Evolutionary conservation across 2,888 invertebrate species (phyloP).

Genomic region (Barypeithes pellucidus): DNA sequence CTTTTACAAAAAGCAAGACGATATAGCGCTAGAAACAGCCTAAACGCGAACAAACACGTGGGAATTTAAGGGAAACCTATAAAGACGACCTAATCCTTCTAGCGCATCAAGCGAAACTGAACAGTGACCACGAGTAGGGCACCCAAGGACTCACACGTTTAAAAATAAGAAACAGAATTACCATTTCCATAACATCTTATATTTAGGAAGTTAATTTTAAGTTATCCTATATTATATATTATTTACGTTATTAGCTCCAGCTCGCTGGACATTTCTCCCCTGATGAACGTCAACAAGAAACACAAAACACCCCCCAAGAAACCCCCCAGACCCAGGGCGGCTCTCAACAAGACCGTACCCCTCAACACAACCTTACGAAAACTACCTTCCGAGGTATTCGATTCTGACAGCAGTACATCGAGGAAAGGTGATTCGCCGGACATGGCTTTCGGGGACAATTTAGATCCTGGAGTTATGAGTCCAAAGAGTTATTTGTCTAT

Average conservation of each 20-base stretch:
- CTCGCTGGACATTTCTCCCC: conserved; percentile 68
- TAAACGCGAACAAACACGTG: too few species aligned
- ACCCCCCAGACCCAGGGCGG: conserved; percentile 64
- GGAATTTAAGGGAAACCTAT: too few species aligned
- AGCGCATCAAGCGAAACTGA: too few species aligned
- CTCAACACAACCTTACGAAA: conserved; percentile 56
- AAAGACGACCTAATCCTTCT: too few species aligned
- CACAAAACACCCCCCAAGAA: conserved; percentile 62
- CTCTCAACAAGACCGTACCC: conserved; percentile 67
- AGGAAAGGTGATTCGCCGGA: conserved; percentile 65
- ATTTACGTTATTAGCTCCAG: conserved; percentile 60
- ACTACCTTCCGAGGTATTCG: conserved; percentile 62
- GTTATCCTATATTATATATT: background rate
- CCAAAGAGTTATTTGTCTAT: conserved; percentile 88
- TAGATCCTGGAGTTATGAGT: conserved; percentile 67
- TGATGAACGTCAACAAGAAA: conserved; percentile 65
- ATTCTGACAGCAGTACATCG: conserved; percentile 64
- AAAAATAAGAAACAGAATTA: too few species aligned
- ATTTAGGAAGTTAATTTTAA: too few species aligned
- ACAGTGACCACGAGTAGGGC: too few species aligned
- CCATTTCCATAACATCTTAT: too few species aligned
- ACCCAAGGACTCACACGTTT: too few species aligned
- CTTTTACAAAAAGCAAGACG: too few species aligned
- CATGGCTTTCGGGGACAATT: conserved; percentile 54
- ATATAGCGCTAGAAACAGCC: too few species aligned